A percentile compares a stretch with the other conserved stretches of the same genome.
phyloP scores from a whole-genome alignment of 1,140 invertebrate genomes.

The Idris sp. region DNA sequence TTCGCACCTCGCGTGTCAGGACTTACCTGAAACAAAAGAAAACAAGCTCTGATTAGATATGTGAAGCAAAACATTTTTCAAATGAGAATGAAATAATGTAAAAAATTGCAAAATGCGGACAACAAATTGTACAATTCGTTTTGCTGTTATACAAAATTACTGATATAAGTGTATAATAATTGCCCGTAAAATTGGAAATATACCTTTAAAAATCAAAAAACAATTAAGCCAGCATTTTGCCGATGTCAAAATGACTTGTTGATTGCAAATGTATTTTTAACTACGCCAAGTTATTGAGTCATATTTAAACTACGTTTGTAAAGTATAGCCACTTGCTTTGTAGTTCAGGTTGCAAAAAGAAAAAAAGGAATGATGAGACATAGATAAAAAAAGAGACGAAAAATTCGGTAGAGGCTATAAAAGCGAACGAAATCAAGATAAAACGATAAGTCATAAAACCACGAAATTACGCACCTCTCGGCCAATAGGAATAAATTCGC shows the following conservation, averaged over 20 bases:
- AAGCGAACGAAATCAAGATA: constrained; percentile 30
- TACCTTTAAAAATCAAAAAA: too few relatives aligned
- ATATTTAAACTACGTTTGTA: constrained; percentile 4
- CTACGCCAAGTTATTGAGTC: not conserved
- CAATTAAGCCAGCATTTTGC: constrained; percentile 15
- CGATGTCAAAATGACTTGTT: constrained; percentile 3
- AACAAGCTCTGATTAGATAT: constrained; percentile 35
- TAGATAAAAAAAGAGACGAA: not conserved
- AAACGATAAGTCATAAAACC: constrained; percentile 48
- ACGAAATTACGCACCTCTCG: constrained; percentile 43
- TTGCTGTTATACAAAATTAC: too few relatives aligned
- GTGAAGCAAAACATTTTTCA: not conserved
- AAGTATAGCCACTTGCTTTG: too few relatives aligned
- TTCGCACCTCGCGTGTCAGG: constrained; percentile 17
- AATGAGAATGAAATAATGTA: constrained; percentile 10
- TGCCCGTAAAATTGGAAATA: constrained; percentile 8
- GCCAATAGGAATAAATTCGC: constrained; percentile 41
- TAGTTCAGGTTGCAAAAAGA: too few relatives aligned
- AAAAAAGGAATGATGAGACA: too few relatives aligned
- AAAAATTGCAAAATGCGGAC: too few relatives aligned
- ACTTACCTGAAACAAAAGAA: constrained; percentile 65
- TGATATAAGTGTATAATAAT: too few relatives aligned
- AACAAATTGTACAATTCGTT: too few relatives aligned
- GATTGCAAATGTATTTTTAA: constrained; percentile 1
- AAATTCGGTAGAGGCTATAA: constrained; percentile 7